Percentiles rank a stretch among this genome's conserved stretches.
Conservation (phyloP, 2,797 vertebrate species). For the Salmo trutta region DNA sequence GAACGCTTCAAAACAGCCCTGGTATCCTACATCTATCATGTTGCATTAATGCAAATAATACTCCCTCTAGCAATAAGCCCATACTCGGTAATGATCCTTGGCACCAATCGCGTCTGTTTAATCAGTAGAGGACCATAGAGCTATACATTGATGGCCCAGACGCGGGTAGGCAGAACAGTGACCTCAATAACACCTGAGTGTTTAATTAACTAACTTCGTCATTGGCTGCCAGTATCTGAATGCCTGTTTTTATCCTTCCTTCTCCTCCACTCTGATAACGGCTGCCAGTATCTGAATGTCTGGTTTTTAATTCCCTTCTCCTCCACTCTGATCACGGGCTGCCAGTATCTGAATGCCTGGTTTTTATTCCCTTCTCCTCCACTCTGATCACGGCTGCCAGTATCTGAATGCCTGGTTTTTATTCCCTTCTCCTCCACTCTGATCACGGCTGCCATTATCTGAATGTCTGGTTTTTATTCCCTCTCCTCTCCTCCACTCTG, state of each 20-base stretch:
- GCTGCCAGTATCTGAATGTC: conserved; percentile 54
- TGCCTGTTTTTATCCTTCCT: conserved; percentile 40
- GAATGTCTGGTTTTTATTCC: too few species aligned
- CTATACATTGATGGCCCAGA: conserved; percentile 29
- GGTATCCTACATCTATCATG: conserved; percentile 29
- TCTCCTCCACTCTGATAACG: conserved; percentile 45
- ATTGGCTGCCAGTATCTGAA: conserved; percentile 51
- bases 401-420: conserved; percentile 54
- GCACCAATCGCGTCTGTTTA: conserved; percentile 54
- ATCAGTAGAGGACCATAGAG: conserved; percentile 48
- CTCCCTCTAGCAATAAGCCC: conserved; percentile 38
- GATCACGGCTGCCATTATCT: conserved; percentile 34
- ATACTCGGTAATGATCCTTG: conserved; percentile 44
- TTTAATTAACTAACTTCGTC: conserved; percentile 63
- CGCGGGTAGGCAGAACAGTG: not conserved
- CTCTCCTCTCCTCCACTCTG: too few species aligned
- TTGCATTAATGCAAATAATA: conserved; percentile 61
- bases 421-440: conserved; percentile 33
- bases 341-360: conserved; percentile 53
- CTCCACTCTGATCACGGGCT: conserved; percentile 45
- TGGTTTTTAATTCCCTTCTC: conserved; percentile 39
- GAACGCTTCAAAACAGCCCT: not conserved
- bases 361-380: conserved; percentile 36
- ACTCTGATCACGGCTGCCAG: conserved; percentile 49
- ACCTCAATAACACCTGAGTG: conserved; percentile 43